Conservation (phyloP, 2,113 vertebrate genomes). For the Percina caprodes region DNA sequence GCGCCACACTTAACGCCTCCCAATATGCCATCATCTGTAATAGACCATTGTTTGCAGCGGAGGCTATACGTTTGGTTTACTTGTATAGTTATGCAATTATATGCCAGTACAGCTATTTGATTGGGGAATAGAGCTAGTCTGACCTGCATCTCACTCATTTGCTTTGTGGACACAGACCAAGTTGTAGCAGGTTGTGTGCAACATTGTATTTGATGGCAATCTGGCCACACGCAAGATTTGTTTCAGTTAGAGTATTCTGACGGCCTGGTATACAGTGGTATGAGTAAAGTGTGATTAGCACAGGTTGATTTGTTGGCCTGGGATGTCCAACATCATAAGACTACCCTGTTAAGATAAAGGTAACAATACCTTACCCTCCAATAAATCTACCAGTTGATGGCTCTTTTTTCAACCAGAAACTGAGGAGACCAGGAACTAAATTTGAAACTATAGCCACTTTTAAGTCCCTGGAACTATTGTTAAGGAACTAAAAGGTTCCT, state of each 20-base stretch:
- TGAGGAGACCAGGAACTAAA: no score
- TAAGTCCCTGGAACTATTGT: no score
- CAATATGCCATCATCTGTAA: not conserved
- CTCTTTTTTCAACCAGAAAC: not conserved
- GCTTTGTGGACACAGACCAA: slow-evolving; percentile 11
- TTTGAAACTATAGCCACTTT: no score
- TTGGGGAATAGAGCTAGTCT: not conserved
- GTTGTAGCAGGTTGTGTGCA: not conserved
- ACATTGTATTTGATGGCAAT: not conserved
- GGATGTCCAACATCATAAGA: not conserved
- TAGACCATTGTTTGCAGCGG: not conserved
- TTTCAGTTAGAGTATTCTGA: not conserved
- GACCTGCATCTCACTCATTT: not conserved
- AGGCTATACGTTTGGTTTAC: not conserved
- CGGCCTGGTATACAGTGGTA: not conserved
- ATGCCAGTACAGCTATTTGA: not conserved
- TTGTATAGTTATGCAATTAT: not conserved
- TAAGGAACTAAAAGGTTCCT: no score
- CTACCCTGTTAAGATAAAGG: not conserved
- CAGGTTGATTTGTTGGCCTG: not conserved
- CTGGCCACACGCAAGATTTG: not conserved
- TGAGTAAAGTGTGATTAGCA: not conserved
- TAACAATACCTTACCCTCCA: not conserved
- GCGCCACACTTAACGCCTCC: not conserved
- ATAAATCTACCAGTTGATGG: not conserved